Evolutionary conservation across 1,140 invertebrate species (phyloP), one percentile per base, ranked within the genome.

Genomic region (Eueides isabella): DNA sequence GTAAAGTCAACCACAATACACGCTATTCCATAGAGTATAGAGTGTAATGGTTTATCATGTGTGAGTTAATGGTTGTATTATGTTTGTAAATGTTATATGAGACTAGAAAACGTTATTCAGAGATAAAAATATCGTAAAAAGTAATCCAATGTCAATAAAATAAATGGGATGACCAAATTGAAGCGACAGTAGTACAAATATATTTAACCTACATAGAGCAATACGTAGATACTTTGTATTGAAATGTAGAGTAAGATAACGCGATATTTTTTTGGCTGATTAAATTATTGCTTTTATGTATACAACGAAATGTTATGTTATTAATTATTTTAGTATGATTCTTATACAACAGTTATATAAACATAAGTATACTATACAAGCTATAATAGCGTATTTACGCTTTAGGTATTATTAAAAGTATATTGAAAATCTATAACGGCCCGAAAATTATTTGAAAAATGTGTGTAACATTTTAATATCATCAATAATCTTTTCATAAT

Each of bases 121-220:
- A 55, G 7, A 55, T 55, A 55, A 55, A 66, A 44, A 66, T 61
- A 28, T 28, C 41, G 26, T 72, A 72, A 72, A 64, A 55, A 33
- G 44, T 66, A 31, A 35, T 30, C 19, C 63, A 65, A 67, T 61
- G 63, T 30, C 62, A 72, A 64, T 65, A 72, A 65, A 65, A 63
- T 31, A 66, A 66, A 61, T 61, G 19, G 71, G 30, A 35, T 9
- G 33, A 55, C 19, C 1, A 23, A 55, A 55, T 55, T 12, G 19
- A 55, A 26, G 48, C 19, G 48, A 55, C 19, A 12, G 2, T 23
- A 12, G 16, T 26, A 23, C 48, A 55, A 55, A 55, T 55, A 55
- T 55, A 26, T 23, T 26, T 55, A 55, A 55, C 48, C 48, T 55
- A 55, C 48, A 38, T n/a, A n/a, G n/a, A n/a, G n/a, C n/a, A n/a